Percentiles rank a stretch among this genome's conserved stretches.
Evolutionary conservation across 2,113 vertebrate species (phyloP).

Genomic region (Poeciliopsis occidentalis): DNA sequence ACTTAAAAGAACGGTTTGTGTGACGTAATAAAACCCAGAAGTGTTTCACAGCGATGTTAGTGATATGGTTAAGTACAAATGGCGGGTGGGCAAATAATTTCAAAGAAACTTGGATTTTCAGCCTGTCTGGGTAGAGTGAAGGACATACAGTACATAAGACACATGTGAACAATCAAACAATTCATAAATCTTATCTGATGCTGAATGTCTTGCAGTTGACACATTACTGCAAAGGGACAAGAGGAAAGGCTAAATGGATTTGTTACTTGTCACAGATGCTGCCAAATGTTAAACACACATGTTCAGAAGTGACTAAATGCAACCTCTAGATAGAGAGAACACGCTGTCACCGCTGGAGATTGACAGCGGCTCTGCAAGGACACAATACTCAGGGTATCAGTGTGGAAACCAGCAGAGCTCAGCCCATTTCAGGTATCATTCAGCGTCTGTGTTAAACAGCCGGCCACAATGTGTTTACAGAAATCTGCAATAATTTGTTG

Average conservation of each 20-base stretch:
- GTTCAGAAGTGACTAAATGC: not conserved
- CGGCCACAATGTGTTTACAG: too few relatives aligned
- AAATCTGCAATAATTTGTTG: too few relatives aligned
- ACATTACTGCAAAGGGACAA: not conserved
- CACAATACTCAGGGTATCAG: too few relatives aligned
- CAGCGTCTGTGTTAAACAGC: too few relatives aligned
- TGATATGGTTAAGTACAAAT: not conserved
- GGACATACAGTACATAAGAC: not conserved
- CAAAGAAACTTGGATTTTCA: not conserved
- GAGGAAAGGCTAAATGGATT: not conserved
- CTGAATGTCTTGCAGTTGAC: not conserved
- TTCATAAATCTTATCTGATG: not conserved
- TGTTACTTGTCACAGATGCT: not conserved
- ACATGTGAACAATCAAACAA: not conserved
- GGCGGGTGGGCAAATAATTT: constrained; percentile 11
- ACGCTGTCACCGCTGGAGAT: too few relatives aligned
- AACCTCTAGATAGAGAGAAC: too few relatives aligned
- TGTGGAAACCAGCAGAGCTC: too few relatives aligned
- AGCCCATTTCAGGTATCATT: too few relatives aligned
- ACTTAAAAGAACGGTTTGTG: constrained; percentile 30
- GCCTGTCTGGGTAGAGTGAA: constrained; percentile 13
- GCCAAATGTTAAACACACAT: not conserved
- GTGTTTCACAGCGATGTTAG: constrained; percentile 22
- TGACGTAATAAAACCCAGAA: constrained; percentile 38
- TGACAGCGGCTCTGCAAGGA: too few relatives aligned